Evolutionary conservation across 1,140 invertebrate species (phyloP).

Genomic region (Leptonema lineaticorne): DNA sequence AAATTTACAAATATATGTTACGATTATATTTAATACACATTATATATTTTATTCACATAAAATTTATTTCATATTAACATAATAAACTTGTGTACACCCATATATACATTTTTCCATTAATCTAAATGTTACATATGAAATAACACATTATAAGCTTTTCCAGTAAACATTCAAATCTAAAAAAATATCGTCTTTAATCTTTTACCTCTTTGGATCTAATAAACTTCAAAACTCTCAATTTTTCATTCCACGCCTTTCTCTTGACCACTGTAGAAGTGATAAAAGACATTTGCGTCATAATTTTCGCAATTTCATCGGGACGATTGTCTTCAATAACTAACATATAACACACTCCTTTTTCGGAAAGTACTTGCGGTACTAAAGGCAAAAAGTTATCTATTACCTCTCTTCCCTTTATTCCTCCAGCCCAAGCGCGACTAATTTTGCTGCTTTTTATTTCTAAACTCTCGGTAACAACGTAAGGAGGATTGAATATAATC

Average conservation of each 20-base stretch:
- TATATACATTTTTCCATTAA: no score
- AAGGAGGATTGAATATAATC: constrained; percentile 96
- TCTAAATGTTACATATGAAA: no score
- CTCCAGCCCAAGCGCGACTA: constrained; percentile 82
- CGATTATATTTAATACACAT: background rate
- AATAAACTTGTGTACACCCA: no score
- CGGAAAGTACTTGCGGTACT: constrained; percentile 69
- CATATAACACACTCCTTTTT: constrained; percentile 78
- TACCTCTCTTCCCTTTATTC: constrained; percentile 73
- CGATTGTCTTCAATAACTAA: constrained; percentile 85
- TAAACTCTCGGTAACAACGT: constrained; percentile 81
- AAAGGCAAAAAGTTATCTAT: constrained; percentile 73
- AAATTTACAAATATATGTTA: background rate
- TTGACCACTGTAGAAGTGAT: constrained; percentile 62
- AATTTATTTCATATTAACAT: background rate
- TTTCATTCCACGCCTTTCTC: constrained; percentile 71
- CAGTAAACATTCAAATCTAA: no score
- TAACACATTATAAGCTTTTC: no score
- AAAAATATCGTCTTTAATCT: no score
- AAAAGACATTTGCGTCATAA: constrained; percentile 63
- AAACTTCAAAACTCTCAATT: constrained; percentile 67
- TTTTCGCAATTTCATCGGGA: constrained; percentile 67
- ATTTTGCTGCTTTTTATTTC: constrained; percentile 66
- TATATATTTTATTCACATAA: no score
- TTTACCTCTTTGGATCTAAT: constrained; percentile 36